phyloP scores from a whole-genome alignment of 2,888 invertebrate species.

The Chouioia cunea region DNA sequence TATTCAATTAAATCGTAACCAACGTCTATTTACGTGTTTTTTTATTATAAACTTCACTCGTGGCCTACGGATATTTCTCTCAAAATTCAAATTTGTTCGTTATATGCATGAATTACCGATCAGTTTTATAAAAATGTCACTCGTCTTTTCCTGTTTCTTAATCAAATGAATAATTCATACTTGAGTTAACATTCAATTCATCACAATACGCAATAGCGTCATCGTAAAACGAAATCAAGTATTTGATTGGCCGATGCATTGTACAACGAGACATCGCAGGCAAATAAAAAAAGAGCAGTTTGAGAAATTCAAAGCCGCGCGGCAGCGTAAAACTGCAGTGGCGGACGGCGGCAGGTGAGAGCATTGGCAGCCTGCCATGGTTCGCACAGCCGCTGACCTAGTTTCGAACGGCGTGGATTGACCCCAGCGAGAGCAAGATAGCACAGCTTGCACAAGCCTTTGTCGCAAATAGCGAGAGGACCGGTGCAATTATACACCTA shows the following conservation, averaged over 20 bases:
- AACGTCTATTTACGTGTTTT: too few relatives aligned
- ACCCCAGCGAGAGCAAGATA: conserved; percentile 47
- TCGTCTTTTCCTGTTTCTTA: too few relatives aligned
- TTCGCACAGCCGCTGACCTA: conserved; percentile 53
- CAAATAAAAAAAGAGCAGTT: background rate
- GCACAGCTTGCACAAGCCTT: background rate
- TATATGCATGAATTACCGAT: too few relatives aligned
- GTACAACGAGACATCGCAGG: background rate
- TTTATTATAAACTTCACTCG: background rate
- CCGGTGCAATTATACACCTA: too few relatives aligned
- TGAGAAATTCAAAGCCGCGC: conserved; percentile 14
- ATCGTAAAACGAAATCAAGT: too few relatives aligned
- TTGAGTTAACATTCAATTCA: too few relatives aligned
- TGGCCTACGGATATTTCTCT: too few relatives aligned
- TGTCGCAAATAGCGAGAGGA: too few relatives aligned
- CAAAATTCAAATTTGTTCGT: too few relatives aligned
- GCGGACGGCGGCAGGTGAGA: conserved; percentile 54
- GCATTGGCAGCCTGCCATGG: conserved; percentile 60
- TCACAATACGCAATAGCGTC: too few relatives aligned
- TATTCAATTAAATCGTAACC: background rate
- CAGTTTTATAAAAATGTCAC: too few relatives aligned
- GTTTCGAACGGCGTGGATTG: conserved; percentile 56
- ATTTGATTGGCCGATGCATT: conserved; percentile 4
- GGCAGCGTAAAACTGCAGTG: conserved; percentile 17
- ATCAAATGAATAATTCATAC: too few relatives aligned